Evolutionary conservation across 2,797 vertebrate genomes (phyloP).

Genomic region (Coendou prehensilis): DNA sequence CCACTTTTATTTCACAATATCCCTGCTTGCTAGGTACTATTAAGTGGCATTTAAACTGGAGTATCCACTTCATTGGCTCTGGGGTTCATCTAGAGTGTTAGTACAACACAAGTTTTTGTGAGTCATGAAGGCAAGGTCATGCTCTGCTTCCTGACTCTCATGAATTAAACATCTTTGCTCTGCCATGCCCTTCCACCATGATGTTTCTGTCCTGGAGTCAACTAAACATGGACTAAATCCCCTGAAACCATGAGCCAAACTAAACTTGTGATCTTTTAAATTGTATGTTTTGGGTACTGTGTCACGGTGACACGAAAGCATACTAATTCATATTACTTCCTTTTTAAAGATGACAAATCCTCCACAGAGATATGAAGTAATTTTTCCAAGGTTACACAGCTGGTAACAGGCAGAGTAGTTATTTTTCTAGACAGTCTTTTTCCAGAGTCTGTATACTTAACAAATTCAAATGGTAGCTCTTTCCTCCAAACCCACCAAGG

Average conservation of each 20-base stretch:
- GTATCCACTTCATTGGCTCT: neutral
- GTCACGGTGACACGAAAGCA: neutral
- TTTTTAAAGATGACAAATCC: constrained; percentile 46
- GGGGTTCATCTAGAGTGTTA: neutral
- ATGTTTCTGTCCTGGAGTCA: neutral
- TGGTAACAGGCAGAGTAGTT: neutral
- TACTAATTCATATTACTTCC: neutral
- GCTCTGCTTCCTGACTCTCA: neutral
- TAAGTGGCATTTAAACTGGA: neutral
- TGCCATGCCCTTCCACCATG: neutral
- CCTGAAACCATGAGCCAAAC: neutral
- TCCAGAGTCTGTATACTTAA: neutral
- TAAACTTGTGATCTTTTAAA: neutral
- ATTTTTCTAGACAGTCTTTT: neutral
- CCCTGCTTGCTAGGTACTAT: neutral
- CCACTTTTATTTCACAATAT: constrained; percentile 25
- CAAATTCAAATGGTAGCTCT: constrained; percentile 38
- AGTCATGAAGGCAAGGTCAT: neutral
- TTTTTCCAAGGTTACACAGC: neutral
- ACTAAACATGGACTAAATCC: neutral
- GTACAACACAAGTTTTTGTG: neutral
- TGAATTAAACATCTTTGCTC: neutral
- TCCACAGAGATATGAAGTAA: constrained; percentile 15
- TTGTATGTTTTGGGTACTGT: neutral
- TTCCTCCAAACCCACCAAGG: neutral